Percentiles rank a stretch among this genome's conserved stretches.
phyloP scores from a whole-genome alignment of 2,113 vertebrate genomes.

The Acanthisitta chloris region DNA sequence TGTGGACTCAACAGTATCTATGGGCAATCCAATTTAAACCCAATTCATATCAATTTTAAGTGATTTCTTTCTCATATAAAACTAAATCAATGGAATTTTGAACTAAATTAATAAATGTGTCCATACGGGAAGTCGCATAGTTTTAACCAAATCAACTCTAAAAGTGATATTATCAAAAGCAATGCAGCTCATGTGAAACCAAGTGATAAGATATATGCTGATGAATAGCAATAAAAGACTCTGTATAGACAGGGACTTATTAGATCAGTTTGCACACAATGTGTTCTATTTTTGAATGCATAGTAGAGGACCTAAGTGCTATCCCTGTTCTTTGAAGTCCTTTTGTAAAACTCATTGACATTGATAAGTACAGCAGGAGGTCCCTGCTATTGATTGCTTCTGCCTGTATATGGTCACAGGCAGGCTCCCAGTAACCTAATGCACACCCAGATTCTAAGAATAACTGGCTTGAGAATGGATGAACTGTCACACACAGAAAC shows the following conservation, averaged over 20 bases:
- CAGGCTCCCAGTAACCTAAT: background rate
- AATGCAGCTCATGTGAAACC: background rate
- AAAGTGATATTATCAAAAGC: background rate
- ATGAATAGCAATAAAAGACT: background rate
- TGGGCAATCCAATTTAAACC: background rate
- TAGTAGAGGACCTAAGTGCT: background rate
- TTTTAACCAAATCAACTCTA: background rate
- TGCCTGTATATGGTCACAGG: background rate
- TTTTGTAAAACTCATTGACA: background rate
- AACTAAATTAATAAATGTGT: background rate
- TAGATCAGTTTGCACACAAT: background rate
- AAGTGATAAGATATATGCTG: background rate
- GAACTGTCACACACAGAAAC: background rate
- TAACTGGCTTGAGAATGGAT: constrained; percentile 4
- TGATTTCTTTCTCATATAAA: background rate
- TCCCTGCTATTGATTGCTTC: background rate
- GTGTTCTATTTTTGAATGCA: background rate
- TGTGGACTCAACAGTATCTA: background rate
- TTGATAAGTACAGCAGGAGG: background rate
- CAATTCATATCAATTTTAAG: background rate
- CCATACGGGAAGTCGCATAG: background rate
- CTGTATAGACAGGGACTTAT: background rate
- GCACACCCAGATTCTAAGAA: background rate
- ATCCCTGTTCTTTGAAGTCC: background rate
- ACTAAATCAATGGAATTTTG: background rate